Evolutionary conservation across 2,797 vertebrate genomes (phyloP).

Genomic region (Darevskia nairensis): DNA sequence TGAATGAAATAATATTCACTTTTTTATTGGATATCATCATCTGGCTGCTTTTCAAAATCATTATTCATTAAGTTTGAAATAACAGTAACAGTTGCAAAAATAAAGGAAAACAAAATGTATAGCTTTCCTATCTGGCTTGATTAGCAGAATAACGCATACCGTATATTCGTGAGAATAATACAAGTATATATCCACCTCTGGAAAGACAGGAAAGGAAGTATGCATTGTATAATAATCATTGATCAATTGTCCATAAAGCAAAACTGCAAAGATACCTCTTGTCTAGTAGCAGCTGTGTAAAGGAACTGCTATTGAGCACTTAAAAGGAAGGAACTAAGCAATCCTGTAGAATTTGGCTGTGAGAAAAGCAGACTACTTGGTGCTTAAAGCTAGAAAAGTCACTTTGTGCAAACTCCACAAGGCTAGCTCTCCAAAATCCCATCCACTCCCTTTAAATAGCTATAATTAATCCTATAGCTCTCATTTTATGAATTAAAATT

Average conservation of each 20-base stretch:
- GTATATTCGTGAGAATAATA: too few relatives aligned
- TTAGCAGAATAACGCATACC: too few relatives aligned
- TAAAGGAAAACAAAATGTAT: too few relatives aligned
- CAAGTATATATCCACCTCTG: too few relatives aligned
- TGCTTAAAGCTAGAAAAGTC: slow-evolving; percentile 55
- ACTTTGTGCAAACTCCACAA: slow-evolving; percentile 62
- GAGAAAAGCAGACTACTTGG: slow-evolving; percentile 56
- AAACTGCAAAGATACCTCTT: neutral
- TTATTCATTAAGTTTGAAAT: neutral
- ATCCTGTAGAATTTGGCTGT: slow-evolving; percentile 50
- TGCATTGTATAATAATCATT: too few relatives aligned
- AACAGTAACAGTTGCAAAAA: too few relatives aligned
- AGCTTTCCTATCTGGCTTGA: too few relatives aligned
- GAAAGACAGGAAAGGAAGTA: too few relatives aligned
- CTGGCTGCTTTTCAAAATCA: neutral
- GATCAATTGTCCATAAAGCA: neutral
- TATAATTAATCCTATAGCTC: slow-evolving; percentile 67
- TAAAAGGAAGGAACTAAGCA: slow-evolving; percentile 54
- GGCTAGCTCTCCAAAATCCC: slow-evolving; percentile 60
- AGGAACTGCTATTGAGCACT: slow-evolving; percentile 53
- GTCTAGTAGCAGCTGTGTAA: slow-evolving; percentile 55
- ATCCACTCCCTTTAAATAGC: slow-evolving; percentile 59
- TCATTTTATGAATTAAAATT: slow-evolving; percentile 74
- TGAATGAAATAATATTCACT: neutral
- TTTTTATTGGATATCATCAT: neutral